Evolutionary conservation across 2,113 vertebrate species (phyloP), one percentile per base, ranked within the genome.

Genomic region (Solenodon paradoxus): DNA sequence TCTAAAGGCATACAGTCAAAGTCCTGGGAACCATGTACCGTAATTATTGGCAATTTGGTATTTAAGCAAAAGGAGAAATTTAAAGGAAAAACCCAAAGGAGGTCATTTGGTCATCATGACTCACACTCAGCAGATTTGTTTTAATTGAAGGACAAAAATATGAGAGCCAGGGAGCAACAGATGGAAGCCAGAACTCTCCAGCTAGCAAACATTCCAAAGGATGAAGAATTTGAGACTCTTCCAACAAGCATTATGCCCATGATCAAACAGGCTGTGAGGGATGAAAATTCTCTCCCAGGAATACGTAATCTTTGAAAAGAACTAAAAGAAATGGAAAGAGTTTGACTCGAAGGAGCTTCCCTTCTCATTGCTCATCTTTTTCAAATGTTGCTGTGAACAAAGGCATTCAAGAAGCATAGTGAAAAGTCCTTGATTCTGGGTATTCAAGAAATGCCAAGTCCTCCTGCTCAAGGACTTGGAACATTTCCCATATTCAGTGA

Each of bases 91-190:
- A 89, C 90, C 61, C 91, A 93, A 93, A 95, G 89, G 87, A 94
- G 89, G 95, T 97, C 83, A 96, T 96, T 97, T 96, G 97, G 96
- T 96, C 92, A 96, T 89, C 74, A 81, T 96, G 95, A 96, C 90
- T 97, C 92, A 97, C 55, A 59, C 11, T 92, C 78, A 92, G 83
- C 51, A 95, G 94, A 96, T 95, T 93, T 95, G 86, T 96, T 91
- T 95, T 79, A 97, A 96, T 80, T 93, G 90, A 95, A 94, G 83
- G 69, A 94, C 63, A 69, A 77, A 89, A 93, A 95, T 92, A 66
- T 16, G 53, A 89, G 75, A 95, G 57, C 82, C 87, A 84, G 84
- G 57, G 83, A 93, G 87, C 86, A 96, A 93, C 69, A 97, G 92
- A 96, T 93, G 87, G 94, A 90, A 96, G 74, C 28, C 79, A 94